A percentile compares a stretch with the other conserved stretches of the same genome.
These are phyloP conservation scores for Heterocephalus glaber DNA, from an alignment of 2,113 vertebrate species.

Conservation along the genomic window DNA sequence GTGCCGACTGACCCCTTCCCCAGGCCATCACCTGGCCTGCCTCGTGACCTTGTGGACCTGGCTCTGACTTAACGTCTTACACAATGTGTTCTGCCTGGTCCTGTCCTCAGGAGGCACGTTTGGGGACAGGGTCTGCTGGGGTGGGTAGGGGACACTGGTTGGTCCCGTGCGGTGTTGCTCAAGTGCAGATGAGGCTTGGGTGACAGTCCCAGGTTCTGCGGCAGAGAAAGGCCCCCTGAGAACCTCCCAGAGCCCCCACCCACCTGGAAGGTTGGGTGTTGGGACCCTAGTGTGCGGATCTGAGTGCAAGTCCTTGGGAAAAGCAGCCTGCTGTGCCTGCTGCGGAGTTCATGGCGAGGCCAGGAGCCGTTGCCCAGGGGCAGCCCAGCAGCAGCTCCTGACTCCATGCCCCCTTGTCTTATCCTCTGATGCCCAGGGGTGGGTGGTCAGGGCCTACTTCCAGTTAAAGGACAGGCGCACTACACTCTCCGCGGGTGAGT, in stretches of 20 bases:
- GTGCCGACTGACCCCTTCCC: no score
- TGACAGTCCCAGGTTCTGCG: not conserved
- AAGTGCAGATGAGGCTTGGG: not conserved
- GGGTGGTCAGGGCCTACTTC: not conserved
- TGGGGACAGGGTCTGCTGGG: not conserved
- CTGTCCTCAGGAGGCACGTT: not conserved
- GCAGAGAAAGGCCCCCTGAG: not conserved
- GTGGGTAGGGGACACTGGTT: not conserved
- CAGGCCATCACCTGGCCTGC: rapidly evolving
- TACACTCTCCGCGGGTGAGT: not conserved
- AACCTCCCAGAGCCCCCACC: not conserved
- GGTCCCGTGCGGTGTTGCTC: not conserved
- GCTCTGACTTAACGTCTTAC: not conserved
- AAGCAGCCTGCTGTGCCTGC: not conserved
- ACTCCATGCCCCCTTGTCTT: not conserved
- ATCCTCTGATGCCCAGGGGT: not conserved
- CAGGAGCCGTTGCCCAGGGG: not conserved
- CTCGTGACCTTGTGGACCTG: not conserved
- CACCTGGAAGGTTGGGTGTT: rapidly evolving
- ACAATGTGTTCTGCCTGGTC: not conserved
- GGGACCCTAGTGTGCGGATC: not conserved
- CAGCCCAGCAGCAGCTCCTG: not conserved
- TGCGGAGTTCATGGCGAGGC: not conserved
- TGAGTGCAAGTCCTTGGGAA: not conserved
- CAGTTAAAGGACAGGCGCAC: not conserved